Evolutionary conservation across 2,888 invertebrate species (phyloP), one percentile per base, ranked within the genome.

Genomic region (Volucella inanis): DNA sequence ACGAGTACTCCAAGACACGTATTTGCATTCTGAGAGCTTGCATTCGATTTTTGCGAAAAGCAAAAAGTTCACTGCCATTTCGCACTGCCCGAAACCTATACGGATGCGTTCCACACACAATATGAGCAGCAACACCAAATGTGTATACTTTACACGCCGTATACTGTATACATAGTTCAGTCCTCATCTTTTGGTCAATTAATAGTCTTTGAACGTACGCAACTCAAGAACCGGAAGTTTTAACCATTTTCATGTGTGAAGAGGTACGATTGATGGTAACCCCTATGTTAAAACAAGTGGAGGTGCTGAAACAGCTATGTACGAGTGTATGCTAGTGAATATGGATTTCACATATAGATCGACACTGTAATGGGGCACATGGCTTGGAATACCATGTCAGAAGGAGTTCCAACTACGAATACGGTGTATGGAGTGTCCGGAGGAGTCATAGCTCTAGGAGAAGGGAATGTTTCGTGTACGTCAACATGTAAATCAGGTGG

Each of bases 401-500:
- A 31, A 39, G 22, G 54, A 38, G n/a, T 12, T 14, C 15, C 39
- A 52, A 45, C 54, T 47, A 52, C 41, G 55, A 8, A 15, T 41
- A 31, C 6, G 64, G 45, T 14, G 55, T 3, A 43, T 22, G 38
- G 50, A 50, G 50, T 43, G 15, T 3, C 50, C 38, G 43, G 71
- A 59, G 61, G 14, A 71, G 50, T 41, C 45, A 47, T n/a, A 12
- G 55, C 41, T 62, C 18, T 47, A 67, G 68, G 54, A 57, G 62
- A 2, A n/a, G 41, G 52, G 75, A 72, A 64, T 76, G 71, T 72
- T 47, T 80, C 76, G 80, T 85, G 81, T 81, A 85, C 72, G 85
- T 85, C 81, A 85, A 72, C 85, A 85, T 85, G 85, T 85, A 85
- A 85, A 85, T 85, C 85, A 85, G 81, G 85, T 85, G 85, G 85